phyloP scores from a whole-genome alignment of 2,113 vertebrate species.

The Lichenostomus cassidix region DNA sequence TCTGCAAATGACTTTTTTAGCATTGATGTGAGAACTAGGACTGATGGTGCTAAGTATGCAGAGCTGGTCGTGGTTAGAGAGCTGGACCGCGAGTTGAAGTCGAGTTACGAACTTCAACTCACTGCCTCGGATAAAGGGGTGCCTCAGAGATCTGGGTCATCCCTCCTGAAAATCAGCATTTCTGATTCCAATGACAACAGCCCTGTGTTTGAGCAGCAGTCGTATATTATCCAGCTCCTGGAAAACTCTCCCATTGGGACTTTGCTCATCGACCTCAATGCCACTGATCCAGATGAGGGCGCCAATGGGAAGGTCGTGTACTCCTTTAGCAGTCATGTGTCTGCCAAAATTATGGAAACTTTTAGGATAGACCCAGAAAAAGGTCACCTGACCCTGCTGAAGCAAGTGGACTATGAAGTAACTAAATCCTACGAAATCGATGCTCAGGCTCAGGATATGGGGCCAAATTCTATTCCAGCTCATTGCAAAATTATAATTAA shows the following conservation, averaged over 20 bases:
- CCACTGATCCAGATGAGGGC: slow-evolving; percentile 97
- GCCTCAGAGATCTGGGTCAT: slow-evolving; percentile 89
- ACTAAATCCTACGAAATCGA: slow-evolving; percentile 92
- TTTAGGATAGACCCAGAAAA: slow-evolving; percentile 91
- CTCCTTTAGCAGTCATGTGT: slow-evolving; percentile 92
- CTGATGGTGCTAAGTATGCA: slow-evolving; percentile 92
- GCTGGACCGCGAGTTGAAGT: slow-evolving; percentile 87
- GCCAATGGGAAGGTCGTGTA: slow-evolving; percentile 93
- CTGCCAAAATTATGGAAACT: slow-evolving; percentile 89
- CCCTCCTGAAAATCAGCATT: slow-evolving; percentile 90
- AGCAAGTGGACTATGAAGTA: slow-evolving; percentile 91
- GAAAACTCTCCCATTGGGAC: slow-evolving; percentile 89
- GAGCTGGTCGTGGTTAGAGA: slow-evolving; percentile 91
- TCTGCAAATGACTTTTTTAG: slow-evolving; percentile 89
- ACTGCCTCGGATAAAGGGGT: slow-evolving; percentile 90
- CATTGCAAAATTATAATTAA: slow-evolving; percentile 96
- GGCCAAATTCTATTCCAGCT: slow-evolving; percentile 95
- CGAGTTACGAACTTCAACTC: slow-evolving; percentile 89
- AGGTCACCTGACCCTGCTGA: slow-evolving; percentile 89
- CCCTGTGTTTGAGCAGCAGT: slow-evolving; percentile 87
- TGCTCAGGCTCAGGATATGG: slow-evolving; percentile 93
- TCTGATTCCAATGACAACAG: slow-evolving; percentile 98
- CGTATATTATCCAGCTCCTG: slow-evolving; percentile 83
- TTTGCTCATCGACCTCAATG: slow-evolving; percentile 91
- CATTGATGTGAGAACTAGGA: slow-evolving; percentile 89